phyloP scores from a whole-genome alignment of 2,797 vertebrate species.

The Peromyscus nudipes region DNA sequence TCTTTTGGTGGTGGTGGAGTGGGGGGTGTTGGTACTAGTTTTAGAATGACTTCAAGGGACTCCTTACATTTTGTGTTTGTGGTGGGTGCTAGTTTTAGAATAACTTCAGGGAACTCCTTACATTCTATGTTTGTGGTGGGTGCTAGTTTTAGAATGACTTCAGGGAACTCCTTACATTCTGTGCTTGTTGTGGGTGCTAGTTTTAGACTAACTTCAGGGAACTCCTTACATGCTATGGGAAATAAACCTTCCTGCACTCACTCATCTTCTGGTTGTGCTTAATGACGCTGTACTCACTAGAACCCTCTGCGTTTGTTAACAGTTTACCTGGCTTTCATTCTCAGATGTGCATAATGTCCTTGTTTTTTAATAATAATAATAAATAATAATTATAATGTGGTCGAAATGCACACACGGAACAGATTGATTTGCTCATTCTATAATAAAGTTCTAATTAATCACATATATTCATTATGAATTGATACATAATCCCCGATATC shows the following conservation, averaged over 20 bases:
- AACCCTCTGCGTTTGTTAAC: background rate
- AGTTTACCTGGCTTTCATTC: background rate
- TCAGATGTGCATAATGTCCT: background rate
- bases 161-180: background rate
- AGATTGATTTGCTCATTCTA: background rate
- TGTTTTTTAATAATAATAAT: background rate
- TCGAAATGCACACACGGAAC: background rate
- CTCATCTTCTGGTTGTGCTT: background rate
- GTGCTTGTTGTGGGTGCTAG: background rate
- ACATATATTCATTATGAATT: background rate
- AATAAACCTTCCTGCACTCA: background rate
- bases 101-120: background rate
- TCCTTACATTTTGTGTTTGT: too few species aligned
- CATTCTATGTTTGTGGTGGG: too few species aligned
- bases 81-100: background rate
- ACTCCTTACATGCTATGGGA: too few species aligned
- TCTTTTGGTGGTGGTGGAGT: background rate
- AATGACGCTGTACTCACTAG: background rate
- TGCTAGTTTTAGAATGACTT: background rate
- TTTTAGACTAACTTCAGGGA: background rate
- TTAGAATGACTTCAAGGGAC: background rate
- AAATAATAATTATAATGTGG: background rate
- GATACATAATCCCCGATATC: background rate
- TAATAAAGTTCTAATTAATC: constrained; percentile 7
- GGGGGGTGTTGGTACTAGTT: background rate